phyloP scores from a whole-genome alignment of 2,888 invertebrate species.

The Sarcophaga caerulescens region DNA sequence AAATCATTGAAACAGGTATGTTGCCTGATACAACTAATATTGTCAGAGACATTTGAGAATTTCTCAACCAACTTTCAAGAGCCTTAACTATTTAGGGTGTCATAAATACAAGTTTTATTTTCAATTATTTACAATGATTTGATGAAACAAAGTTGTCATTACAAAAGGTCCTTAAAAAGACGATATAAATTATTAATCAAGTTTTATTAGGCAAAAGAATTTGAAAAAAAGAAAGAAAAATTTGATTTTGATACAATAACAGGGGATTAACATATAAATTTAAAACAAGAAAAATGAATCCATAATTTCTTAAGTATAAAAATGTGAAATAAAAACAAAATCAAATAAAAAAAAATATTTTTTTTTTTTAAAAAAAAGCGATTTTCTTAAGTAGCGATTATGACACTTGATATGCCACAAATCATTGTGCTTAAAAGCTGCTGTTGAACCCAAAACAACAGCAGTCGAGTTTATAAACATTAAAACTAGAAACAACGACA shows the following conservation, averaged over 20 bases:
- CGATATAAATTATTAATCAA: conserved; percentile 39
- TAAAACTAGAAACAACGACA: conserved; percentile 33
- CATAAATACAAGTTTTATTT: neutral
- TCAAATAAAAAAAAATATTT: neutral
- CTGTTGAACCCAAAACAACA: conserved; percentile 5
- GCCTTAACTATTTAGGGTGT: neutral
- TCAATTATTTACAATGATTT: conserved; percentile 37
- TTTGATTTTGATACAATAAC: conserved; percentile 38
- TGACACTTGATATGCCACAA: conserved; percentile 68
- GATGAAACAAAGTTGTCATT: conserved; percentile 13
- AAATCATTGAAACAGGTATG: too few species aligned
- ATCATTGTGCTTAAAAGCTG: conserved; percentile 49
- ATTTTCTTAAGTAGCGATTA: conserved; percentile 68
- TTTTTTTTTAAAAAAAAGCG: conserved; percentile 34
- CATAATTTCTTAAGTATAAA: conserved; percentile 21
- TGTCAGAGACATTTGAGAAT: too few species aligned
- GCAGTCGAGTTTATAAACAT: conserved; percentile 8
- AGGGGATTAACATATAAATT: conserved; percentile 58
- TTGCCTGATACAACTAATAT: too few species aligned
- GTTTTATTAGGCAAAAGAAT: conserved; percentile 27
- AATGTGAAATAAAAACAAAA: conserved; percentile 45
- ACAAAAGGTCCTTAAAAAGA: conserved; percentile 32
- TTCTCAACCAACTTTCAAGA: neutral
- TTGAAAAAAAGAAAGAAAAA: conserved; percentile 9
- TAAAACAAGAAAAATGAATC: conserved; percentile 31